Percentiles rank a stretch among this genome's conserved stretches.
Conservation (phyloP, 2,113 vertebrate species). For the Scytalopus superciliaris region DNA sequence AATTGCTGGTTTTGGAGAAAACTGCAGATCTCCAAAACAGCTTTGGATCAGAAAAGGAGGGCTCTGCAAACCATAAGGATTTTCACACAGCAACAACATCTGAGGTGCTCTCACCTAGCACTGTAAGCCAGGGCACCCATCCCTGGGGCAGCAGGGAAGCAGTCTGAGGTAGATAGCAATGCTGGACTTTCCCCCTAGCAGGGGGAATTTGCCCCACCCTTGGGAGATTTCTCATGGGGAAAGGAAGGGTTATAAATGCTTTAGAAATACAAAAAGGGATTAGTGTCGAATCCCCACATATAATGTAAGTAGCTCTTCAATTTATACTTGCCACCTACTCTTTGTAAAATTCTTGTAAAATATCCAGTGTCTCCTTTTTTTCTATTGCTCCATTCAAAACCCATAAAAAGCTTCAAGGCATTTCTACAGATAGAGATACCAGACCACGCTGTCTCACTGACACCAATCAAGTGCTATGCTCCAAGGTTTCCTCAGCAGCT, state of each 20-base stretch:
- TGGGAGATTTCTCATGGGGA: not conserved
- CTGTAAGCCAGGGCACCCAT: accelerated
- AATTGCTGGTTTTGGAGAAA: not conserved
- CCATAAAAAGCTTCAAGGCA: not conserved
- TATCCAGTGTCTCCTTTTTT: not conserved
- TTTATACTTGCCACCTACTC: not conserved
- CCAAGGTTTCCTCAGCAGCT: not conserved
- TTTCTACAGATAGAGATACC: not conserved
- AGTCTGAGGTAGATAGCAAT: not conserved
- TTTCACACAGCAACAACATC: not conserved
- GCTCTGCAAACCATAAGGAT: not conserved
- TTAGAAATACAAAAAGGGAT: not conserved
- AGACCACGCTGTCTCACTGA: not conserved
- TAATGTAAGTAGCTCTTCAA: not conserved
- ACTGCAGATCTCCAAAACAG: not conserved
- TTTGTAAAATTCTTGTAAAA: not conserved
- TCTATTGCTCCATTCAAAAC: not conserved
- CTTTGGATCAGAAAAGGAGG: not conserved
- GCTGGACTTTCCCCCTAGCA: not conserved
- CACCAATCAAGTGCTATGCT: not conserved
- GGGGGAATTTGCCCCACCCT: not conserved
- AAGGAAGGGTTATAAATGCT: not conserved
- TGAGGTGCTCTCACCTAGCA: accelerated
- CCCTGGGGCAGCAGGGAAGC: not conserved
- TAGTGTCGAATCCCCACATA: not conserved